Evolutionary conservation across 2,888 invertebrate species (phyloP).

Genomic region (Drosophila maculinotata): DNA sequence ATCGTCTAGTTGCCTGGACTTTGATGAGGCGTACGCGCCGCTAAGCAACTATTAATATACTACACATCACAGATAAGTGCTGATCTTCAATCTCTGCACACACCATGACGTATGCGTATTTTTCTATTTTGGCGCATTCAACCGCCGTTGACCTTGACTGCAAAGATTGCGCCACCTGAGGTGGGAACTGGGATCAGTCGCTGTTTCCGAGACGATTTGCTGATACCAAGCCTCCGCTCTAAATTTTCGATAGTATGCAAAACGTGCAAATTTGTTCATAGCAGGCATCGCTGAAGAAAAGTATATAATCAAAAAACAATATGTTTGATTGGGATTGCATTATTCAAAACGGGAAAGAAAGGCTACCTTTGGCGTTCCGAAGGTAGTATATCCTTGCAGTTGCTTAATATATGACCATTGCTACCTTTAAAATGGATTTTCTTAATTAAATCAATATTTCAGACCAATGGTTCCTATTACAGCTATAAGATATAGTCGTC

Average conservation of each 20-base stretch:
- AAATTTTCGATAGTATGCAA: background rate
- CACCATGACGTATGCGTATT: constrained; percentile 22
- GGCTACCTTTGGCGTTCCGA: too few species aligned
- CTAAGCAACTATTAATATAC: constrained; percentile 18
- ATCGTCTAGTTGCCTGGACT: constrained; percentile 45
- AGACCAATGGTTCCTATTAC: too few species aligned
- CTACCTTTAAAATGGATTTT: too few species aligned
- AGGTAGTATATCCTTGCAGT: too few species aligned
- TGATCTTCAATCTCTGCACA: background rate
- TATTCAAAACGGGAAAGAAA: too few species aligned
- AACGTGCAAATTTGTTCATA: too few species aligned
- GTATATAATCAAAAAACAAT: too few species aligned
- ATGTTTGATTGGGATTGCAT: too few species aligned
- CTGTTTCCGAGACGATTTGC: constrained; percentile 10
- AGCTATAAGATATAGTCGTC: too few species aligned
- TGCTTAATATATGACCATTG: too few species aligned
- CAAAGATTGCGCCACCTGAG: background rate
- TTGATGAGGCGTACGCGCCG: constrained; percentile 5
- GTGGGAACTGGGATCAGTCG: constrained; percentile 1
- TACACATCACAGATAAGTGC: constrained; percentile 15
- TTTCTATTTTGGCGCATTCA: constrained; percentile 11
- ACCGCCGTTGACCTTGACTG: constrained; percentile 18
- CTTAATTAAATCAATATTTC: too few species aligned
- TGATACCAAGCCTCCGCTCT: constrained; percentile 13
- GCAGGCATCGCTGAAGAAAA: too few species aligned